Percentiles rank a stretch among this genome's conserved stretches.
These are phyloP conservation scores for Heliothis virescens DNA, from an alignment of 1,140 invertebrate genomes.

Conservation along the genomic window DNA sequence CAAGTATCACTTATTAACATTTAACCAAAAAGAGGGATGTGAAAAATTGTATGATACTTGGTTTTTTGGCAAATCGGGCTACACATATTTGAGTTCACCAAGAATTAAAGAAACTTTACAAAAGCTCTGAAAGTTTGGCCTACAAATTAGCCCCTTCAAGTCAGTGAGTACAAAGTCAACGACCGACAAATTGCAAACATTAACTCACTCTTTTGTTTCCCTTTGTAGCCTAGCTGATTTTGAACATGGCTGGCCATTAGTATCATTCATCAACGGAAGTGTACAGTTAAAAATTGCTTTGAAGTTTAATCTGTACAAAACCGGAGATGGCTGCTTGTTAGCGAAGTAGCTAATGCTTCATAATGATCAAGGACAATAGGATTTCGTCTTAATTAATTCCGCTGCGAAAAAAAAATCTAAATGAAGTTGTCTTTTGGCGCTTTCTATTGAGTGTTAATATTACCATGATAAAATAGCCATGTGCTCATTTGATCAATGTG, in stretches of 20 bases:
- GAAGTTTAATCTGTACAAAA: constrained; percentile 15
- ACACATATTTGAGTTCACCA: too few relatives aligned
- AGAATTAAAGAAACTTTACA: too few relatives aligned
- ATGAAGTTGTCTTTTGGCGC: neutral
- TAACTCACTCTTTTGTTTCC: neutral
- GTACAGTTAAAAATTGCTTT: constrained; percentile 14
- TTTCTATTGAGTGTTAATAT: neutral
- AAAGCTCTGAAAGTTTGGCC: too few relatives aligned
- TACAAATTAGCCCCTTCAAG: too few relatives aligned
- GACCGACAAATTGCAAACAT: neutral
- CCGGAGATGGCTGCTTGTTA: constrained; percentile 31
- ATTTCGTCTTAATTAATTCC: constrained; percentile 35
- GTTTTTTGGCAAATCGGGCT: too few relatives aligned
- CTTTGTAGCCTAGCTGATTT: constrained; percentile 1
- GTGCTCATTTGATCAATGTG: too few relatives aligned
- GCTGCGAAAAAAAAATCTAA: constrained; percentile 3
- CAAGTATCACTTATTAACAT: too few relatives aligned
- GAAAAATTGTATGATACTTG: too few relatives aligned
- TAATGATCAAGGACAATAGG: constrained; percentile 38
- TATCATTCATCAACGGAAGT: constrained; percentile 24
- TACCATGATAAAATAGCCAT: too few relatives aligned
- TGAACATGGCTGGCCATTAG: constrained; percentile 2
- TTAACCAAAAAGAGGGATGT: too few relatives aligned
- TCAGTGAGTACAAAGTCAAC: neutral
- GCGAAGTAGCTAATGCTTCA: constrained; percentile 20